Evolutionary conservation across 2,888 invertebrate species (phyloP).

Genomic region (Subacronicta megacephala): DNA sequence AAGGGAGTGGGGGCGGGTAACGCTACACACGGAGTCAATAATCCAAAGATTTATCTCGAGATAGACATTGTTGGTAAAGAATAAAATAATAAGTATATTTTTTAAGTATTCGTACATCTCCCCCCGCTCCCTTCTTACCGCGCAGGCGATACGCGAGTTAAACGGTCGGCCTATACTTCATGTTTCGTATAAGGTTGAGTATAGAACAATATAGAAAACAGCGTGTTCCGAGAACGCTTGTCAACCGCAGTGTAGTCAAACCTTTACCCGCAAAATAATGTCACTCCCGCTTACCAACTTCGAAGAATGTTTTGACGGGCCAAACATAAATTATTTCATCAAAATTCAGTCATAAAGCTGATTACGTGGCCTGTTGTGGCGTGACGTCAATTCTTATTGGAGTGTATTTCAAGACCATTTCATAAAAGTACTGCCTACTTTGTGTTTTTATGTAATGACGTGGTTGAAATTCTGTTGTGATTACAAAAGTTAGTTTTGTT

Average conservation of each 20-base stretch:
- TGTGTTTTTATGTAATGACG: slow-evolving; percentile 32
- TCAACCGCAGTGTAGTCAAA: background rate
- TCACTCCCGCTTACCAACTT: slow-evolving; percentile 38
- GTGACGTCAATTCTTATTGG: slow-evolving; percentile 26
- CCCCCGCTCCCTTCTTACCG: no score
- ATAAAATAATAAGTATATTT: no score
- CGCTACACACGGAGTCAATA: no score
- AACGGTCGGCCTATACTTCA: no score
- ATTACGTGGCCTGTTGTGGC: slow-evolving; percentile 40
- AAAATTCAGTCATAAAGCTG: slow-evolving; percentile 50
- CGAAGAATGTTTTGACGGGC: slow-evolving; percentile 46
- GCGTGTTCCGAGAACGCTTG: slow-evolving; percentile 4
- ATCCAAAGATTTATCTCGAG: no score
- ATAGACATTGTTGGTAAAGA: no score
- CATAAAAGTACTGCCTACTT: background rate
- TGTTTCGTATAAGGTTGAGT: background rate
- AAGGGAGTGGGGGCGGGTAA: no score
- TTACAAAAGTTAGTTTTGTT: slow-evolving; percentile 20
- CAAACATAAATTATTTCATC: slow-evolving; percentile 56
- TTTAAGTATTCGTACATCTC: no score
- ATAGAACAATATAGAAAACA: slow-evolving; percentile 1
- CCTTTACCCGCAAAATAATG: slow-evolving; percentile 30
- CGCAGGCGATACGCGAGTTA: no score
- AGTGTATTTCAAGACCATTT: slow-evolving; percentile 35
- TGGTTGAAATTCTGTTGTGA: slow-evolving; percentile 34